Conservation (phyloP, 2,113 vertebrate genomes). For the Malurus melanocephalus region DNA sequence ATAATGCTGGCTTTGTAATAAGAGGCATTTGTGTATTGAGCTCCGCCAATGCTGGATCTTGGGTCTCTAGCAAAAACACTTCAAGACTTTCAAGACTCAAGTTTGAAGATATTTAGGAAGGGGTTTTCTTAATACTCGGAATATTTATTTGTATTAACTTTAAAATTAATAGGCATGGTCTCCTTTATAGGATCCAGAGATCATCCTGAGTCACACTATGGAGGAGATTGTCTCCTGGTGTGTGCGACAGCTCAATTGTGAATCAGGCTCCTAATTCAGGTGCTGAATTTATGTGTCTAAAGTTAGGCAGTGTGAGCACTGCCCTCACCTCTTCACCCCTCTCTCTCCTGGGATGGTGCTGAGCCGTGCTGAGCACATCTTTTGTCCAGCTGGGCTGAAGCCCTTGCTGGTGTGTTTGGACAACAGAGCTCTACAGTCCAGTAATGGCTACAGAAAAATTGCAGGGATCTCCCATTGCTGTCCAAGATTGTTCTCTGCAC, state of each 20-base stretch:
- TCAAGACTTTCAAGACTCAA: rapidly evolving
- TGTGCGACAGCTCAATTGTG: rapidly evolving
- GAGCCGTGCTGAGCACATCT: background rate
- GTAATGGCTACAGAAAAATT: background rate
- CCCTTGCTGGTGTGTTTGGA: rapidly evolving
- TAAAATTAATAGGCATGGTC: background rate
- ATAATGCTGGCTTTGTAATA: background rate
- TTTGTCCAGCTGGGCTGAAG: background rate
- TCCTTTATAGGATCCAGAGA: background rate
- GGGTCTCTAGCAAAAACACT: background rate
- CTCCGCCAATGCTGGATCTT: background rate
- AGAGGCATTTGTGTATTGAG: rapidly evolving
- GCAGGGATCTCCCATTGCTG: background rate
- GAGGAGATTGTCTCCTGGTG: background rate
- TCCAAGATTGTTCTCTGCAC: background rate
- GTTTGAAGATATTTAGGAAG: background rate
- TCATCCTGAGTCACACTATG: rapidly evolving
- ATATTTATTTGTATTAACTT: background rate
- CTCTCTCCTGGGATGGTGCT: rapidly evolving
- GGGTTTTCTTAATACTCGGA: background rate
- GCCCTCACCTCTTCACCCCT: too few relatives aligned
- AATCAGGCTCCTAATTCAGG: background rate
- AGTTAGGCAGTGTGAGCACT: rapidly evolving
- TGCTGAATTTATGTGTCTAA: rapidly evolving
- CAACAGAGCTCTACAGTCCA: background rate